Conservation (phyloP, 2,113 vertebrate species). For the Perognathus longimembris region DNA sequence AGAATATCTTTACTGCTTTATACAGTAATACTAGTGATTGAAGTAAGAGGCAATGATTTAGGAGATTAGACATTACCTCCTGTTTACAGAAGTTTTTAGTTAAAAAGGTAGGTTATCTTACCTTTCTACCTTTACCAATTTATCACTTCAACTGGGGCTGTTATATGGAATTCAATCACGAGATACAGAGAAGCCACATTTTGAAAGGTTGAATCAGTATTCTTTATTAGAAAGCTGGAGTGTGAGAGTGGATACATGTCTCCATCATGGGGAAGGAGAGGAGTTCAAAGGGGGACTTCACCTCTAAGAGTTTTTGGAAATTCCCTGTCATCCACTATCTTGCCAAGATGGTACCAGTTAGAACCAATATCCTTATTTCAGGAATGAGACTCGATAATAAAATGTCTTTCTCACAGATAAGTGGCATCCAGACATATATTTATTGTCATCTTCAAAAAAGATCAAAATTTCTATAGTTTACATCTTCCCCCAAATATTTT, state of each 20-base stretch:
- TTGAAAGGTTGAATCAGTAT: no score
- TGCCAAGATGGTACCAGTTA: no score
- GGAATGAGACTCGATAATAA: constrained; percentile 16
- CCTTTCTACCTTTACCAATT: not conserved
- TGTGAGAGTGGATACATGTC: no score
- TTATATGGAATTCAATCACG: no score
- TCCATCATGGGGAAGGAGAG: no score
- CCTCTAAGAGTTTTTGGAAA: no score
- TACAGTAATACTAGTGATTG: not conserved
- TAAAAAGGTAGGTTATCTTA: not conserved
- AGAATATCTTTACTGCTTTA: not conserved
- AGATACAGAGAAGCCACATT: no score
- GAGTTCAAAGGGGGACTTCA: no score
- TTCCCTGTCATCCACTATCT: no score
- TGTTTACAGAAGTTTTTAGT: constrained; percentile 19
- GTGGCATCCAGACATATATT: not conserved
- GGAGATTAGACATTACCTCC: not conserved
- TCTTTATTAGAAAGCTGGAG: no score
- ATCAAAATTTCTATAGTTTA: not conserved
- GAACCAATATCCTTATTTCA: no score
- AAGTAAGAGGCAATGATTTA: not conserved
- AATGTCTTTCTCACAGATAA: not conserved
- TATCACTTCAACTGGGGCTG: not conserved
- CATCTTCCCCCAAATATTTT: not conserved
- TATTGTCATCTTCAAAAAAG: not conserved